These are phyloP conservation scores for Distichodus sexfasciatus DNA, from an alignment of 2,797 vertebrate species.

Conservation along the genomic window DNA sequence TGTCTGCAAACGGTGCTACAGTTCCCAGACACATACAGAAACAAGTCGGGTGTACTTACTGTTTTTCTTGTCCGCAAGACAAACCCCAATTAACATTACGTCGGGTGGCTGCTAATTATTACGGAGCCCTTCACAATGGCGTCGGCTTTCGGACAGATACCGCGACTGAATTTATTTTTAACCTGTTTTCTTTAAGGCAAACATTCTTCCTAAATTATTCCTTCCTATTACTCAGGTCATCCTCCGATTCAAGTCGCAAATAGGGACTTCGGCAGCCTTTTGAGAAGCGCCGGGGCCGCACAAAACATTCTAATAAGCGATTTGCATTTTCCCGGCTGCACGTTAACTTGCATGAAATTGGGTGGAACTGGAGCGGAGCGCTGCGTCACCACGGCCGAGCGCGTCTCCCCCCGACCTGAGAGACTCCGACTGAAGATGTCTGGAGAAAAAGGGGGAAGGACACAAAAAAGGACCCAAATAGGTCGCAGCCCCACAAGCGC, in stretches of 20 bases:
- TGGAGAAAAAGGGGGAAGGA: conserved; percentile 1
- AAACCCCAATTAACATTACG: too few species aligned
- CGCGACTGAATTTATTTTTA: conserved; percentile 36
- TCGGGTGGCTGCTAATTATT: too few species aligned
- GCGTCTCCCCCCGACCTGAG: conserved; percentile 39
- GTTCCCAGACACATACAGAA: too few species aligned
- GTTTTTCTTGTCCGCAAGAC: too few species aligned
- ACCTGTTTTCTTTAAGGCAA: conserved; percentile 18
- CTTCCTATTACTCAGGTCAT: conserved; percentile 34
- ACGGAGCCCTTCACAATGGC: too few species aligned
- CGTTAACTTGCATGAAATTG: conserved; percentile 59
- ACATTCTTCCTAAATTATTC: conserved; percentile 33
- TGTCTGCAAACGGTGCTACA: too few species aligned
- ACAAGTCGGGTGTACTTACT: too few species aligned
- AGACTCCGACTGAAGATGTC: conserved; percentile 47
- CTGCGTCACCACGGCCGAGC: conserved; percentile 37
- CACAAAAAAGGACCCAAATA: conserved; percentile 7
- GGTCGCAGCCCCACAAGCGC: conserved; percentile 9
- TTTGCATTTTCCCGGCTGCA: conserved; percentile 53
- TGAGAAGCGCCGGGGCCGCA: conserved; percentile 38
- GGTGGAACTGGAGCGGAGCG: conserved; percentile 54
- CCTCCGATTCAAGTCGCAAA: conserved; percentile 46
- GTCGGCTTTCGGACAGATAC: too few species aligned
- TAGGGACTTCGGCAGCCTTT: conserved; percentile 47
- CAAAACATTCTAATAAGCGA: conserved; percentile 49